Conservation (phyloP, 2,888 invertebrate genomes). For the Dynastes hyllus region DNA sequence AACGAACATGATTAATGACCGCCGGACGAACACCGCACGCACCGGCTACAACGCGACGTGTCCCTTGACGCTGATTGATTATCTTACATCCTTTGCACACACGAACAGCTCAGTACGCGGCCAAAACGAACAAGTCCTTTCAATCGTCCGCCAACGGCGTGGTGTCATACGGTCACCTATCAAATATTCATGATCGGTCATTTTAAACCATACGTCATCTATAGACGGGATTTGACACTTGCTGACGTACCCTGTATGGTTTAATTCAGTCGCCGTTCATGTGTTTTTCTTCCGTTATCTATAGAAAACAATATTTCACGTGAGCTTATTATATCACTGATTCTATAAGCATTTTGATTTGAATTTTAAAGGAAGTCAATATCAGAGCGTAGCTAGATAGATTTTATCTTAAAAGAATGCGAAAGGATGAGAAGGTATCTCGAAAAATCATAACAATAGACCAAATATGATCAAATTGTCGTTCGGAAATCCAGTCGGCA, state of each 20-base stretch:
- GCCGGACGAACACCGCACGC: slow-evolving; percentile 15
- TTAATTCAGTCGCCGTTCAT: neutral
- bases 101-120: neutral
- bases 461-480: too few species aligned
- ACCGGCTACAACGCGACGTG: slow-evolving; percentile 38
- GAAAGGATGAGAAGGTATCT: too few species aligned
- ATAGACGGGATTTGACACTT: neutral
- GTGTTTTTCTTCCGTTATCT: neutral
- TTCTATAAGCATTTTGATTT: too few species aligned
- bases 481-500: too few species aligned
- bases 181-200: slow-evolving; percentile 32
- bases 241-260: neutral
- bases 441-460: too few species aligned
- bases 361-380: too few species aligned
- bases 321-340: neutral
- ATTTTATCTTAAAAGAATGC: too few species aligned
- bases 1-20: slow-evolving; percentile 40
- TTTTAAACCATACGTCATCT: slow-evolving; percentile 27
- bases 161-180: slow-evolving; percentile 8
- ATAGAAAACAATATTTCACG: neutral
- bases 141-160: slow-evolving; percentile 1
- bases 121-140: slow-evolving; percentile 7
- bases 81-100: slow-evolving; percentile 34
- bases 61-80: slow-evolving; percentile 43
- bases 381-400: too few species aligned